Conservation (phyloP, 2,797 vertebrate species). For the Acanthiza pusilla region DNA sequence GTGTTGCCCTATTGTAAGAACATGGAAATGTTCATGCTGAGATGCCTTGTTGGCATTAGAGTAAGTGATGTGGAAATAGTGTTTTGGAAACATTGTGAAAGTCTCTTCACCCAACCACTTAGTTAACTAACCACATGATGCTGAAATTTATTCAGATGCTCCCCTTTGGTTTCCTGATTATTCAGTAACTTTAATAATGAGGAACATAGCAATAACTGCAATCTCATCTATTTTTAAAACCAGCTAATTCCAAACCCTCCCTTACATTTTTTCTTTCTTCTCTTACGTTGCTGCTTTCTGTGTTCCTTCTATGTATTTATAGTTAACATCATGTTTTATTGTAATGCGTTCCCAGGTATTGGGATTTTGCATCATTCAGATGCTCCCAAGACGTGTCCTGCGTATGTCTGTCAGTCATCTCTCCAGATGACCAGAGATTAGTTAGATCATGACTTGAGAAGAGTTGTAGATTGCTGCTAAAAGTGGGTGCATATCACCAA, state of each 20-base stretch:
- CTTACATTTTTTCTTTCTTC: background rate
- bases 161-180: background rate
- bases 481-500: background rate
- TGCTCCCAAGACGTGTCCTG: background rate
- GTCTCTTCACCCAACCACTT: background rate
- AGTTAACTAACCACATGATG: background rate
- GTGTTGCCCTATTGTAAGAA: background rate
- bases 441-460: background rate
- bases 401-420: background rate
- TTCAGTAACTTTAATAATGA: constrained; percentile 9
- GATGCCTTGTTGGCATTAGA: background rate
- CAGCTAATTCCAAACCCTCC: background rate
- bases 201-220: background rate
- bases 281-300: background rate
- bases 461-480: background rate
- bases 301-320: background rate
- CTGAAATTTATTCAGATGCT: constrained; percentile 15
- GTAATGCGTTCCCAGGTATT: background rate
- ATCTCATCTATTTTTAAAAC: background rate
- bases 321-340: background rate
- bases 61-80: constrained; percentile 2
- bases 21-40: background rate
- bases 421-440: background rate
- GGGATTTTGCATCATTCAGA: background rate
- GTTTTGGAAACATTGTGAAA: constrained; percentile 31